Conservation (phyloP, 2,113 vertebrate genomes). For the Gallinago paraguaiae region DNA sequence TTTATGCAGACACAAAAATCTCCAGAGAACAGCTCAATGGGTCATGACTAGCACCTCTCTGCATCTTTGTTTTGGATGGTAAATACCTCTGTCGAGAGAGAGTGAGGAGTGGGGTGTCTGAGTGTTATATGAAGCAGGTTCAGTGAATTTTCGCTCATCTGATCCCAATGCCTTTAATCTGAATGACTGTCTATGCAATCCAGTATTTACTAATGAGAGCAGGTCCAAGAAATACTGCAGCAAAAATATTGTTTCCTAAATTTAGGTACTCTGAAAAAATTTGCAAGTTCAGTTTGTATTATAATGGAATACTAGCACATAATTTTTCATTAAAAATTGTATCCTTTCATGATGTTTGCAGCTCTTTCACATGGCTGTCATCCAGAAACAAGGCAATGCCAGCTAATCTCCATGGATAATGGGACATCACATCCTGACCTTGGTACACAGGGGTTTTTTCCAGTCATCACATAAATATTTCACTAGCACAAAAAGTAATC, state of each 20-base stretch:
- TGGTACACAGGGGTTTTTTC: not conserved
- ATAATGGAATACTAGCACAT: not conserved
- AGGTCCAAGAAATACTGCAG: not conserved
- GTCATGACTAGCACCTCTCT: not conserved
- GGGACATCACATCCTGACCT: not conserved
- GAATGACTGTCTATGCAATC: not conserved
- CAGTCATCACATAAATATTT: not conserved
- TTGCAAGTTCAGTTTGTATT: not conserved
- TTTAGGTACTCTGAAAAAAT: not conserved
- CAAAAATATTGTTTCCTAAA: not conserved
- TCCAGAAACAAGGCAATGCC: not conserved
- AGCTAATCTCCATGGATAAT: not conserved
- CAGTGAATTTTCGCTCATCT: not conserved
- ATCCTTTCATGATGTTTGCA: not conserved
- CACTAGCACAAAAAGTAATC: not conserved
- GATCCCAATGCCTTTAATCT: not conserved
- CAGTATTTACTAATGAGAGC: not conserved
- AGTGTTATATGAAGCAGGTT: not conserved
- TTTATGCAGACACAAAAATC: not conserved
- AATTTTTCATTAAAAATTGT: not conserved
- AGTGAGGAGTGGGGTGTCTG: not conserved
- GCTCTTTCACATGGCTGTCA: not conserved
- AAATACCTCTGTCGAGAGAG: not conserved
- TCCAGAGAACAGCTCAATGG: not conserved
- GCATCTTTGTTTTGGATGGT: not conserved